Evolutionary conservation across 1,140 invertebrate genomes (phyloP).

Genomic region (Drosophila equinoxialis): DNA sequence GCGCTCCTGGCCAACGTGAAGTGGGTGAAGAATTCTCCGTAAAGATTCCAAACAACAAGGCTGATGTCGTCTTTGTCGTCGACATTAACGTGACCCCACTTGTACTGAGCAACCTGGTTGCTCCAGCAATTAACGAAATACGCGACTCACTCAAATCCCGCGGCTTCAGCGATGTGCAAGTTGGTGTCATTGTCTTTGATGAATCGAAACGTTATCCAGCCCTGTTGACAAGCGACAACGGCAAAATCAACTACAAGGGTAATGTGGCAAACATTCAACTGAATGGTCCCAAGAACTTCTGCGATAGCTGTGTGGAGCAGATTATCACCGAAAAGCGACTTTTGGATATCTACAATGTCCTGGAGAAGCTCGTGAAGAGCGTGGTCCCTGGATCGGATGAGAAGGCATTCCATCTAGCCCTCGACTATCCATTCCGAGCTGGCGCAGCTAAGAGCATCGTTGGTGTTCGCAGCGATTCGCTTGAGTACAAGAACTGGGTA

Average conservation of each 20-base stretch:
- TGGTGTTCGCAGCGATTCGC: conserved; percentile 80
- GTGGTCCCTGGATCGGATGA: conserved; percentile 79
- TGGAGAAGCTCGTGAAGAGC: conserved; percentile 56
- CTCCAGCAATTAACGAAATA: conserved; percentile 79
- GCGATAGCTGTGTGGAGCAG: conserved; percentile 64
- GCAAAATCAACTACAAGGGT: conserved; percentile 85
- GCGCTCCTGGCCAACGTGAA: conserved; percentile 83
- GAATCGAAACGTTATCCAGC: conserved; percentile 84
- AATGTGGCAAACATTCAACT: conserved; percentile 85
- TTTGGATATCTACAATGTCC: conserved; percentile 62
- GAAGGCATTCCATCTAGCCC: conserved; percentile 84
- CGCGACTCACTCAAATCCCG: conserved; percentile 80
- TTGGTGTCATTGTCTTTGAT: conserved; percentile 85
- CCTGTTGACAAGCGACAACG: conserved; percentile 85
- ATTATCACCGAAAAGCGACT: conserved; percentile 66
- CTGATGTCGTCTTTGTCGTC: conserved; percentile 89
- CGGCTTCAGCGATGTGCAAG: conserved; percentile 86
- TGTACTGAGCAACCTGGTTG: conserved; percentile 81
- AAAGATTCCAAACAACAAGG: conserved; percentile 87
- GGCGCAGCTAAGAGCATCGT: conserved; percentile 86
- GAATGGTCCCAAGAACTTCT: conserved; percentile 70
- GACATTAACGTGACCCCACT: conserved; percentile 84
- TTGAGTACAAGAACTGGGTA: conserved; percentile 77
- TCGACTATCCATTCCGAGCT: conserved; percentile 86
- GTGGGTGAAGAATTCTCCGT: conserved; percentile 86